Base-by-base conservation (phyloP, 2,888 invertebrate species). In the Sarcophaga subvicina region DNA sequence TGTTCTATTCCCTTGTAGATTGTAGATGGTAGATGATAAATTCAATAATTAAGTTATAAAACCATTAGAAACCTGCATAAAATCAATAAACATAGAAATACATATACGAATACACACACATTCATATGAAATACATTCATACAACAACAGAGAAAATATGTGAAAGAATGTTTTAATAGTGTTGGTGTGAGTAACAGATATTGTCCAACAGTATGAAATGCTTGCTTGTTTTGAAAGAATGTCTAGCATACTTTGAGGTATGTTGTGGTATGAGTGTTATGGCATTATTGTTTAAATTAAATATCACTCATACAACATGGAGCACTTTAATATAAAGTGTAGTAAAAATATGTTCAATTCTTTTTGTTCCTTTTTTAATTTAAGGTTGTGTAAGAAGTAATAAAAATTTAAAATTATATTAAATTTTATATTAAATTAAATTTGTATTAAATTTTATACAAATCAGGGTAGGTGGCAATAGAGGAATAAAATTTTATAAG, bases 11-110 rank as follows among this genome's bases (percentile, higher is more conserved):
- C 47, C 25, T 64, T 62, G 1, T 6, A 27, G 27, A 27, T 37
- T 37, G 37, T 37, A 54, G 54, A 5, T 17, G 54, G 14, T 83
- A 72, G 37, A 72, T 66, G 77, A 78, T 78, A 78, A 67, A 59
- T 72, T 77, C 37, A 72, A 78, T 83, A 83, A 83, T 78, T 83
- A 62, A 83, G 83, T 83, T 78, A 78, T 60, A 66, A 72, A 67
- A 72, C 71, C 67, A 78, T 83, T 78, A 72, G 62, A 77, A 62
- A 72, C 17, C 20, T 72, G 60, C 22, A 62, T 27, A 83, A 78
- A 83, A 77, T 78, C 72, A 83, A 77, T 82, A 82, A 77, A 81
- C n/a, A 27, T 27, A 77, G 64, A 66, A 64, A 82, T 54, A 69
- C 64, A 59, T 54, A 71, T 10, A 60, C 20, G 5, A 14, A 22